Base-by-base conservation (phyloP, 1,140 invertebrate species). In the Campoletis sonorensis region DNA sequence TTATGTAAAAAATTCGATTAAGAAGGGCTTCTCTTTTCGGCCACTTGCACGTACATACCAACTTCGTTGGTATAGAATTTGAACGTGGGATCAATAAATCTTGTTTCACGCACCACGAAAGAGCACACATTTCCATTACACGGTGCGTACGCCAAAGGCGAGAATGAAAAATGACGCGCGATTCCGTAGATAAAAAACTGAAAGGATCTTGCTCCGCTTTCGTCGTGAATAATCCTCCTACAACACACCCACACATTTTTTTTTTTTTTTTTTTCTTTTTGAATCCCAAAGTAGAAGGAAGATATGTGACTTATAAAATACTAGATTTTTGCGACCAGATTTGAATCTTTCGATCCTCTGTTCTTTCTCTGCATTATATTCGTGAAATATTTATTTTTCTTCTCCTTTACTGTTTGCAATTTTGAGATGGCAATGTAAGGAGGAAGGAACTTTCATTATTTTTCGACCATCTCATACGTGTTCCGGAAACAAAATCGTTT, bases 201-300 rank as follows among this genome's bases (percentile, higher is more conserved):
- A 54, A 54, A 54, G 51, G 51, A 54, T 54, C 51, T 54, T 21
- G 51, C 51, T 54, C 51, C 3, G 51, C 51, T 21, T 21, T 18
- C n/a, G 18, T 7, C 51, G 51, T 54, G 51, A 54, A 54, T 54
- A 54, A 54, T 54, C 51, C 51, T 54, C n/a, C 18, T 18, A n/a
- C 51, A 18, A 54, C 51, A 54, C 51, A 4, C 18, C 51, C 51
- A 54, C n/a, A 75, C 70, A 81, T 27, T 77, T 67, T 40, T 27
- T n/a, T n/a, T n/a, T n/a, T n/a, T n/a, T n/a, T n/a, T n/a, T n/a
- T n/a, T n/a, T n/a, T n/a, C n/a, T n/a, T n/a, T n/a, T n/a, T n/a
- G n/a, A 51, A 16, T 68, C 16, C 16, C 4, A 18, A 5, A 4
- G 11, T 13, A 21, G 16, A 54, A 5, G 18, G n/a, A 4, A 21